Base-by-base conservation (phyloP, 2,797 vertebrate genomes). In the Remorina albescens region DNA sequence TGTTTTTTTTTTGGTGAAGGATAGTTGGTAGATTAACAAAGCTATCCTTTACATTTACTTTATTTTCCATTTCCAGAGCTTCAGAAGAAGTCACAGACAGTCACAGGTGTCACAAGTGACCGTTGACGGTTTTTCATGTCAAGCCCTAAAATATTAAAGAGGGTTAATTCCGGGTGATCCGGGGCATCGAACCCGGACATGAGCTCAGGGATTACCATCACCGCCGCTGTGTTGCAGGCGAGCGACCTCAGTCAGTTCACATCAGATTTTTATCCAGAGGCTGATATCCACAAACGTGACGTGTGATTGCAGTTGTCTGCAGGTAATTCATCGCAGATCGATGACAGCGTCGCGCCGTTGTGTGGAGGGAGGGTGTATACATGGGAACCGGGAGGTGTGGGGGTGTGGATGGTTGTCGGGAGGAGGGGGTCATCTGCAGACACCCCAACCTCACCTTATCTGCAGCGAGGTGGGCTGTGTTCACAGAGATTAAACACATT, bases 401-500 rank as follows among this genome's bases (percentile, higher is more conserved):
- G 0, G 39, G 13, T 2, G 16, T 15, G 16, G 41, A 44, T 76
- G 60, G 26, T 30, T 21, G 2, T 44, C n/a, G 42, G 79, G n/a
- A 49, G 71, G 68, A 67, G 76, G 30, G 73, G 88, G 85, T 86
- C 87, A 88, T 87, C 81, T 54, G 65, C 76, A 77, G 85, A 88
- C 71, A 55, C 58, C 79, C 79, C 75, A 63, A 49, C 81, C 79
- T 83, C 84, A 71, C 86, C 85, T 90, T 91, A 92, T 92, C 89
- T 81, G 72, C 75, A 30, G 73, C 47, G 34, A 82, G 88, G 86
- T 87, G 81, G 86, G 83, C 85, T 87, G 88, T 88, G 86, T 86
- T 86, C 59, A 67, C 63, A 36, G 86, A 91, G 91, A 91, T 92
- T 90, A 90, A 86, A 91, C 80, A 68, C 86, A 80, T 84, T 88